These are phyloP conservation scores for Pogonus chalceus DNA, from an alignment of 1,140 invertebrate species.

Conservation along the genomic window DNA sequence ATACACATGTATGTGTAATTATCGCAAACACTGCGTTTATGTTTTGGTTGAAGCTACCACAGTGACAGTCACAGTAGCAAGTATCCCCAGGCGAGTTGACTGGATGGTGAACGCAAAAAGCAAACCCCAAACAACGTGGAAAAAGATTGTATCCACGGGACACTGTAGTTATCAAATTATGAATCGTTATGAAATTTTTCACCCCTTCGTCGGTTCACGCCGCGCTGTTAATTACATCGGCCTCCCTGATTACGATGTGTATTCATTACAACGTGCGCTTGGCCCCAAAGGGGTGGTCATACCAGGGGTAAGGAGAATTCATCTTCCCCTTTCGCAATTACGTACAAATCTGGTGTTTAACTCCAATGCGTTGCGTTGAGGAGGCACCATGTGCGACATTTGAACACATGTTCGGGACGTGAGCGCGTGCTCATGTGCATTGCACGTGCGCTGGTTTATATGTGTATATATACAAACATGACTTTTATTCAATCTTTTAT, in stretches of 20 bases:
- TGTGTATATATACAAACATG: background rate
- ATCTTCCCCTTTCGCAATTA: background rate
- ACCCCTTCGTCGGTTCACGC: background rate
- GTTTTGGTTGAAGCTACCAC: too few species aligned
- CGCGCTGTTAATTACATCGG: background rate
- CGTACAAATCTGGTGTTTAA: background rate
- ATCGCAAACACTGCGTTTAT: too few species aligned
- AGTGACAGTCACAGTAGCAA: too few species aligned
- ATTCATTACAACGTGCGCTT: background rate
- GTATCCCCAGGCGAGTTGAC: too few species aligned
- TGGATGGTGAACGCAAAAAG: too few species aligned
- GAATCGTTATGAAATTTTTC: conserved; percentile 5
- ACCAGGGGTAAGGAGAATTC: too few species aligned
- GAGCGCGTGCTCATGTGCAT: background rate
- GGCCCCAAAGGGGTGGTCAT: background rate
- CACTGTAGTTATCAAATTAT: background rate
- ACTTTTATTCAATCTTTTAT: too few species aligned
- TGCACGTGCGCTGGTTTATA: too few species aligned
- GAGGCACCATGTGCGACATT: background rate
- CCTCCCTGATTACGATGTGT: conserved; percentile 6
- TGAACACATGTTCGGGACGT: background rate
- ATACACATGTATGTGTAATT: too few species aligned
- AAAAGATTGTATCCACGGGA: background rate
- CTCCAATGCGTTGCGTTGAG: background rate
- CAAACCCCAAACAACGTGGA: background rate